Conservation (phyloP, 2,888 invertebrate genomes). For the Aleiodes testaceus region DNA sequence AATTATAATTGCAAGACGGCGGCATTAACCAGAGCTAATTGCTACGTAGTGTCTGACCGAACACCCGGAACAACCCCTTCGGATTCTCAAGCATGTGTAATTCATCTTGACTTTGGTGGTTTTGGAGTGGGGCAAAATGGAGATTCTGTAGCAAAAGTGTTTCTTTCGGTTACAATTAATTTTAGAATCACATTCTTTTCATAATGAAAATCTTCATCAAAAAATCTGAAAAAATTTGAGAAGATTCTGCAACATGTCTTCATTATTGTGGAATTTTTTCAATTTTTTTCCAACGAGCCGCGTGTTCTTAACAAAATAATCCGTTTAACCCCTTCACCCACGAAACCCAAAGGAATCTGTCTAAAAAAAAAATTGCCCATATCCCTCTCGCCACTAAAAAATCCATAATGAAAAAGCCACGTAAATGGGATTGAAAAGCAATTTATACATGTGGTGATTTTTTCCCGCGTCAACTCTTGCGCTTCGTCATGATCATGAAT, state of each 20-base stretch:
- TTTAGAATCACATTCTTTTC: too few relatives aligned
- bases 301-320: too few relatives aligned
- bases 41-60: slow-evolving; percentile 69
- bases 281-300: too few relatives aligned
- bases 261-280: too few relatives aligned
- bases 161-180: too few relatives aligned
- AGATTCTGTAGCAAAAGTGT: too few relatives aligned
- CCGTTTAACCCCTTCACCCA: neutral
- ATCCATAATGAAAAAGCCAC: slow-evolving; percentile 3
- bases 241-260: too few relatives aligned
- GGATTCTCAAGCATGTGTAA: neutral
- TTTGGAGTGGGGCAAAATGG: too few relatives aligned
- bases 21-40: slow-evolving; percentile 71
- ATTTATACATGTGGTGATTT: slow-evolving; percentile 15
- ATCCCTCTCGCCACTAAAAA: neutral
- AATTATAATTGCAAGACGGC: slow-evolving; percentile 72
- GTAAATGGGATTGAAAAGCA: slow-evolving; percentile 33
- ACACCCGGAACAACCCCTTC: slow-evolving; percentile 54
- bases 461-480: slow-evolving; percentile 23
- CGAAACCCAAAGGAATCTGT: neutral
- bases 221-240: too few relatives aligned
- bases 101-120: neutral
- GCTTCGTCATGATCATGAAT: slow-evolving; percentile 32
- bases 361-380: slow-evolving; percentile 1
- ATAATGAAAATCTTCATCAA: too few relatives aligned